Percentiles rank a stretch among this genome's conserved stretches.
Evolutionary conservation across 1,140 invertebrate species (phyloP).

Genomic region (Micrasema minimum): DNA sequence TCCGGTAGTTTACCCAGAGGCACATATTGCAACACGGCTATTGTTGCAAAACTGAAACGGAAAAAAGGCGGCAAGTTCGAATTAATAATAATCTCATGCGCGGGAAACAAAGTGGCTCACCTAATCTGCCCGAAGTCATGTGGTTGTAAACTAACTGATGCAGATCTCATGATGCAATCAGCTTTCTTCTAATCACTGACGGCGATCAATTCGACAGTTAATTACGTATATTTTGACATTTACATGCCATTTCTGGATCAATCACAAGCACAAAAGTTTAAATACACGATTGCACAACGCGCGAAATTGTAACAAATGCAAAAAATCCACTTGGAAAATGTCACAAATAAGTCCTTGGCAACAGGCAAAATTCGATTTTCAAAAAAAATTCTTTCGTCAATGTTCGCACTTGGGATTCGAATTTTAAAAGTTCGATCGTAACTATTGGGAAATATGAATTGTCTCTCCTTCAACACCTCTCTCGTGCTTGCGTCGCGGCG

Average conservation of each 20-base stretch:
- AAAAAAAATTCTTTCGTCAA: no score
- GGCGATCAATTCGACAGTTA: slow-evolving; percentile 11
- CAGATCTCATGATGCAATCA: slow-evolving; percentile 40
- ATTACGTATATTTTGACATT: slow-evolving; percentile 17
- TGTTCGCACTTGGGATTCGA: no score
- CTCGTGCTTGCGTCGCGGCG: slow-evolving; percentile 12
- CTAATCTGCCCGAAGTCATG: slow-evolving; percentile 8
- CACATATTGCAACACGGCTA: slow-evolving; percentile 14
- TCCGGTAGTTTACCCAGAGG: slow-evolving; percentile 7
- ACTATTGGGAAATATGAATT: slow-evolving; percentile 12
- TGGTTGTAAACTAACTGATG: slow-evolving; percentile 36
- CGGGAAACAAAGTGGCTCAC: slow-evolving; percentile 30
- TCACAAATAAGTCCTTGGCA: no score
- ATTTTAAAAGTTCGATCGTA: slow-evolving; percentile 15
- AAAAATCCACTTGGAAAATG: no score
- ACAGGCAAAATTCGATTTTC: no score
- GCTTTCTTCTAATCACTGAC: neutral
- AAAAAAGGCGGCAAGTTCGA: slow-evolving; percentile 20
- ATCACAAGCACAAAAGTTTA: slow-evolving; percentile 9
- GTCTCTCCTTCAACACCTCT: slow-evolving; percentile 14
- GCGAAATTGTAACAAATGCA: neutral
- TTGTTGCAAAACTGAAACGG: slow-evolving; percentile 17
- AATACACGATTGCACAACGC: slow-evolving; percentile 22
- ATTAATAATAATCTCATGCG: slow-evolving; percentile 8
- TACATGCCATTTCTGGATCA: neutral